These are phyloP conservation scores for Bombyx huttoni DNA, from an alignment of 2,888 invertebrate species.

Conservation along the genomic window DNA sequence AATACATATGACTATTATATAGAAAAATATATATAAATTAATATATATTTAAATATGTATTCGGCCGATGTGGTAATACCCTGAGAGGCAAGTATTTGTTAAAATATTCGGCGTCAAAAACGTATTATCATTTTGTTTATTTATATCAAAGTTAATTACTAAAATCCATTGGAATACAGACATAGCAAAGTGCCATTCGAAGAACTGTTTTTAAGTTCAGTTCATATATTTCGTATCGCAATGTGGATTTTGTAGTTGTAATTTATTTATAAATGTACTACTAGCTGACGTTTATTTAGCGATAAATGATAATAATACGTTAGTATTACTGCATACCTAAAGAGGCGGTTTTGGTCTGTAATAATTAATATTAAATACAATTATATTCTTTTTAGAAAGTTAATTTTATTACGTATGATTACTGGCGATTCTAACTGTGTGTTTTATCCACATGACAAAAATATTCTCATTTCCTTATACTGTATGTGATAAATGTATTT, in stretches of 20 bases:
- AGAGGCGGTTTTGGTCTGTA: constrained; percentile 52
- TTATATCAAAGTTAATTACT: constrained; percentile 23
- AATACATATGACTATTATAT: constrained; percentile 72
- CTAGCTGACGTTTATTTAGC: constrained; percentile 59
- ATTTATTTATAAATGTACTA: constrained; percentile 42
- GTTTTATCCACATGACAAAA: constrained; percentile 42
- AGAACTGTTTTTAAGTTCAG: constrained; percentile 47
- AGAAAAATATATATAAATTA: constrained; percentile 65
- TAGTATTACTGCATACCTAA: constrained; percentile 47
- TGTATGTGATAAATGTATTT: constrained; percentile 29
- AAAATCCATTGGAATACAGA: constrained; percentile 55
- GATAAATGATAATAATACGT: constrained; percentile 44
- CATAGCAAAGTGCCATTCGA: constrained; percentile 66
- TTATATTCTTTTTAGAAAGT: constrained; percentile 5
- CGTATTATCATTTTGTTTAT: constrained; percentile 39
- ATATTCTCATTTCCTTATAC: constrained; percentile 20
- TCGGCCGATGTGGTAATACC: constrained; percentile 78
- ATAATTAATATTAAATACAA: constrained; percentile 26
- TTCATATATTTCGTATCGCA: constrained; percentile 34
- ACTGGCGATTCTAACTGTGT: constrained; percentile 36
- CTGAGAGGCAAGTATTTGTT: constrained; percentile 78
- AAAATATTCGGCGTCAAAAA: constrained; percentile 64
- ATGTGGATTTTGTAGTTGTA: constrained; percentile 45
- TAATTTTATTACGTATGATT: constrained; percentile 12
- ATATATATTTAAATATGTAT: constrained; percentile 46